These are phyloP conservation scores for Scaptomyza tumidula DNA, from an alignment of 2,888 invertebrate genomes.

Conservation along the genomic window DNA sequence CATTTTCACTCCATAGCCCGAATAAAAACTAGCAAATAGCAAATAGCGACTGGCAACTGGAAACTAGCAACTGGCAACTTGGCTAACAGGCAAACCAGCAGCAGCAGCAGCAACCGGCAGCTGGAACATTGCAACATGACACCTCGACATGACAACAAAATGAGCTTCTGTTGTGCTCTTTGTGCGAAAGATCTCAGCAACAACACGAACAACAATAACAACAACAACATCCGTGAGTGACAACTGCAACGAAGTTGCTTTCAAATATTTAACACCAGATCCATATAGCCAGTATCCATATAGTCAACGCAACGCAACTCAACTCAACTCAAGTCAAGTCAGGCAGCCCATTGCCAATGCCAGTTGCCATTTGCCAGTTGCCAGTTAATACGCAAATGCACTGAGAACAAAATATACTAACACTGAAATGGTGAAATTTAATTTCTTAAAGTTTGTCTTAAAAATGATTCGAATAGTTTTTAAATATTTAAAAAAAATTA, in stretches of 20 bases:
- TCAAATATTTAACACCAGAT: conserved; percentile 73
- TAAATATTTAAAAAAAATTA: no score
- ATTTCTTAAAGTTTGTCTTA: no score
- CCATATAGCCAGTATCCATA: conserved; percentile 17
- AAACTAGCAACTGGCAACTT: conserved; percentile 13
- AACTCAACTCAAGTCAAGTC: neutral
- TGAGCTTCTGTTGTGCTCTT: conserved; percentile 76
- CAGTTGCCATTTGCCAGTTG: conserved; percentile 7
- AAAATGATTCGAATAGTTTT: no score
- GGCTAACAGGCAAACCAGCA: conserved; percentile 20
- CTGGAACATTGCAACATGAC: conserved; percentile 77
- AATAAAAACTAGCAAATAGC: neutral
- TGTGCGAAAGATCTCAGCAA: conserved; percentile 58
- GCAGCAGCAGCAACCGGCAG: conserved; percentile 39
- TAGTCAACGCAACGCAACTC: neutral
- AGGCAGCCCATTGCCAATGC: conserved; percentile 13
- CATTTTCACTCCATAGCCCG: conserved; percentile 23
- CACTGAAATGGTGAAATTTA: no score
- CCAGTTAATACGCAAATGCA: conserved; percentile 1
- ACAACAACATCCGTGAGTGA: conserved; percentile 55
- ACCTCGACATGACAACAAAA: conserved; percentile 80
- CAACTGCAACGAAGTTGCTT: conserved; percentile 73
- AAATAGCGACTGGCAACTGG: neutral
- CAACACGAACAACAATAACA: conserved; percentile 37
- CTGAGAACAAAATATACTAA: neutral